A percentile compares a stretch with the other conserved stretches of the same genome.
Evolutionary conservation across 2,113 vertebrate genomes (phyloP).

Genomic region (Ochotona curzoniae): DNA sequence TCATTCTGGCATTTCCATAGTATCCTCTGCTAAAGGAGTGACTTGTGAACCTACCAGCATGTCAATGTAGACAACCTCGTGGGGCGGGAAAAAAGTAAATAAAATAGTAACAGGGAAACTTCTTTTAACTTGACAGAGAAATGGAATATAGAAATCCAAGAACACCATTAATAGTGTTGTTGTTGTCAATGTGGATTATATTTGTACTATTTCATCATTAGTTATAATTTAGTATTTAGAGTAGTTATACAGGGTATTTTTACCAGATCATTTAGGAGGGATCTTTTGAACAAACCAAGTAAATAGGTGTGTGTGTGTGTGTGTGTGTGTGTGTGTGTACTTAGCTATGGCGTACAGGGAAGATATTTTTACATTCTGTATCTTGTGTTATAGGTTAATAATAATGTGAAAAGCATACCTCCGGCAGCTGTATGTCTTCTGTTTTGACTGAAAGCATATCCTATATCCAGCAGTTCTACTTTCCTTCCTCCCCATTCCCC

Average conservation of each 20-base stretch:
- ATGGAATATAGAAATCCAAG: slow-evolving; percentile 12
- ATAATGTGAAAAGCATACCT: not conserved
- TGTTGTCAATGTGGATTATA: slow-evolving; percentile 18
- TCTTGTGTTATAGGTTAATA: slow-evolving; percentile 8
- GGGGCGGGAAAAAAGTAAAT: too few relatives aligned
- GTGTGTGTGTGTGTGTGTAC: not conserved
- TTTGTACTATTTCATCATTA: slow-evolving; percentile 37
- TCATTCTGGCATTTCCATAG: too few relatives aligned
- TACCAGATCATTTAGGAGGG: slow-evolving; percentile 6
- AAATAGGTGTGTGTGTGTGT: not conserved
- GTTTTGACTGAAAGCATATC: not conserved
- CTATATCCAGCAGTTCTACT: not conserved
- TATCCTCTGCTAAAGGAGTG: too few relatives aligned
- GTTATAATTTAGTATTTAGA: slow-evolving; percentile 40
- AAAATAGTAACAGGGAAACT: not conserved
- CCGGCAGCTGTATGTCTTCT: not conserved
- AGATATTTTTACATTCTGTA: not conserved
- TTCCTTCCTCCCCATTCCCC: not conserved
- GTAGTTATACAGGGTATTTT: not conserved
- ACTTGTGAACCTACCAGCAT: too few relatives aligned
- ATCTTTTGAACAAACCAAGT: slow-evolving; percentile 7
- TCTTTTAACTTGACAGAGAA: slow-evolving; percentile 29
- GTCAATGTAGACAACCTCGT: too few relatives aligned
- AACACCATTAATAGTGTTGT: not conserved
- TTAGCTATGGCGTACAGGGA: not conserved